These are phyloP conservation scores for Leucoraja erinaceus DNA, from an alignment of 2,113 vertebrate genomes.

Conservation along the genomic window DNA sequence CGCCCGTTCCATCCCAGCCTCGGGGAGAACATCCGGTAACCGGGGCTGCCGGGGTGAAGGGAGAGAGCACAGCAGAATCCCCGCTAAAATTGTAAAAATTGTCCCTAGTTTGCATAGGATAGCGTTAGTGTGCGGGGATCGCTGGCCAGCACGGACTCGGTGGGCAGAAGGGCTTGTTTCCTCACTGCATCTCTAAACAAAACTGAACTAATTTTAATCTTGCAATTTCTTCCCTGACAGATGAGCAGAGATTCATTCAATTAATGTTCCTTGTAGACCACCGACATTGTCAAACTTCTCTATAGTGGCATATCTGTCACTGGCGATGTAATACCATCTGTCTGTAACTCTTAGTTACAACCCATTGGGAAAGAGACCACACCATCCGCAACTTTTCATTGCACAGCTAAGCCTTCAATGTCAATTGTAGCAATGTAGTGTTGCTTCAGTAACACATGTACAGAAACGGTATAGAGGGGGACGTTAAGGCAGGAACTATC, in stretches of 20 bases:
- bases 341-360: neutral
- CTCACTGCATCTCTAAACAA: no score
- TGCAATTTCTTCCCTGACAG: neutral
- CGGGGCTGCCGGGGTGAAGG: no score
- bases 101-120: no score
- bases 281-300: neutral
- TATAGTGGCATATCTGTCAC: neutral
- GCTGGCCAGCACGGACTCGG: no score
- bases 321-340: neutral
- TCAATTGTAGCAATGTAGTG: neutral
- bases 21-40: no score
- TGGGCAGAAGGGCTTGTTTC: no score
- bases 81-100: no score
- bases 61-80: no score
- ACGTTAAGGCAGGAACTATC: no score
- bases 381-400: neutral
- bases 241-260: neutral
- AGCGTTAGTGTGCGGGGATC: no score
- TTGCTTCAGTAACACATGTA: neutral
- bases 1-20: no score
- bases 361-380: neutral
- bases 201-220: neutral
- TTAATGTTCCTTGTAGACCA: neutral
- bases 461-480: neutral
- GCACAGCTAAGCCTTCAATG: neutral